A percentile compares a stretch with the other conserved stretches of the same genome.
Evolutionary conservation across 2,113 vertebrate genomes (phyloP).

Genomic region (Alexandromys fortis): DNA sequence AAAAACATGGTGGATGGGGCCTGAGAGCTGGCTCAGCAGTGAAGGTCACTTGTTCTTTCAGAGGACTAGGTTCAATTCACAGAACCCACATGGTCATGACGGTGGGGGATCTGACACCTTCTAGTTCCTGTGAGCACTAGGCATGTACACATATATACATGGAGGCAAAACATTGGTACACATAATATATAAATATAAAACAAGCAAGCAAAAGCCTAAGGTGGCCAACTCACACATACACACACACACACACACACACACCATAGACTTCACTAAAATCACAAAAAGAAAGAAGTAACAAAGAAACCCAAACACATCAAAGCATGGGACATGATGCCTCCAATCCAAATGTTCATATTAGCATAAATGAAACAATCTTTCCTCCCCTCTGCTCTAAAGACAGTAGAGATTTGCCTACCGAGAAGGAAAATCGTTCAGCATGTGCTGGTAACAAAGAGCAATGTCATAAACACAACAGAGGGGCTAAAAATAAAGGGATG

Average conservation of each 20-base stretch:
- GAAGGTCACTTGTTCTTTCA: background rate
- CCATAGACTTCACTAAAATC: background rate
- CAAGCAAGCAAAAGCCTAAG: background rate
- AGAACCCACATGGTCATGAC: background rate
- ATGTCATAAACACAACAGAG: constrained; percentile 50
- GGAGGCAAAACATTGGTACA: background rate
- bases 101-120: background rate
- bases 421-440: background rate
- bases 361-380: background rate
- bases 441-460: constrained; percentile 29
- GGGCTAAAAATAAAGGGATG: constrained; percentile 63
- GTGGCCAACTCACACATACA: background rate
- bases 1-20: background rate
- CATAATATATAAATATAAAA: background rate
- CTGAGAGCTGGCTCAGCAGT: background rate
- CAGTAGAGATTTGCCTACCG: background rate
- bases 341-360: background rate
- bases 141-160: background rate
- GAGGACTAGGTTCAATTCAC: background rate
- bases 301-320: constrained; percentile 11
- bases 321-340: background rate
- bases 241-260: background rate
- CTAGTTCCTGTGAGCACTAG: background rate
- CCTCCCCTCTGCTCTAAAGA: background rate
- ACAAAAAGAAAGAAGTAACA: constrained; percentile 3